phyloP scores from a whole-genome alignment of 1,140 invertebrate species.

The Hyphantria cunea region DNA sequence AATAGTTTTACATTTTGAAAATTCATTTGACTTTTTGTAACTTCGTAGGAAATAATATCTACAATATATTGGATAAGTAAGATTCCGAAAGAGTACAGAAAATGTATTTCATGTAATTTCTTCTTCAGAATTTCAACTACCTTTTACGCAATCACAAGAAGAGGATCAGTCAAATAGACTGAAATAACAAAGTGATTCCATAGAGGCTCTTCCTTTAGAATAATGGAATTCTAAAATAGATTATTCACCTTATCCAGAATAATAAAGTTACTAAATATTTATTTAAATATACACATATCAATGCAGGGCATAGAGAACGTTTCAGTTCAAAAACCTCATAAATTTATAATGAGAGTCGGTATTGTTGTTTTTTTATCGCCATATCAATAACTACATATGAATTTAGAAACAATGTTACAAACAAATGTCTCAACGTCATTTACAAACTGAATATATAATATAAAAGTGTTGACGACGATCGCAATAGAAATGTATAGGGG shows the following conservation, averaged over 20 bases:
- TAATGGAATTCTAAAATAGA: too few species aligned
- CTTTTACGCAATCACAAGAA: too few species aligned
- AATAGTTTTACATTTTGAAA: too few species aligned
- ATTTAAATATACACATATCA: background rate
- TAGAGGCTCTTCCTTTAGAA: too few species aligned
- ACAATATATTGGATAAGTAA: too few species aligned
- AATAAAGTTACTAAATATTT: background rate
- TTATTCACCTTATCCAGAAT: background rate
- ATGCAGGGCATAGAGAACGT: constrained; percentile 5
- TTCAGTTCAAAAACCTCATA: background rate
- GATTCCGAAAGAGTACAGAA: too few species aligned
- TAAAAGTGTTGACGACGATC: constrained; percentile 36
- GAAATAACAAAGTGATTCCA: too few species aligned
- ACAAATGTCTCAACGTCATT: constrained; percentile 35
- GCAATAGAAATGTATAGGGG: constrained; percentile 58
- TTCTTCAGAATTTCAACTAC: too few species aligned
- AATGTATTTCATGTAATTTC: too few species aligned
- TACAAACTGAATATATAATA: constrained; percentile 42
- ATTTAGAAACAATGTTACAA: constrained; percentile 20
- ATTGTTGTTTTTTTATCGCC: constrained; percentile 3
- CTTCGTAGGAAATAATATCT: too few species aligned
- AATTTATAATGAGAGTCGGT: background rate
- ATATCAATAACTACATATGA: constrained; percentile 17
- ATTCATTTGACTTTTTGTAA: too few species aligned
- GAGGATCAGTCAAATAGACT: too few species aligned